These are phyloP conservation scores for Parauchenoglanis punctatus DNA, from an alignment of 2,797 vertebrate genomes.

Conservation along the genomic window DNA sequence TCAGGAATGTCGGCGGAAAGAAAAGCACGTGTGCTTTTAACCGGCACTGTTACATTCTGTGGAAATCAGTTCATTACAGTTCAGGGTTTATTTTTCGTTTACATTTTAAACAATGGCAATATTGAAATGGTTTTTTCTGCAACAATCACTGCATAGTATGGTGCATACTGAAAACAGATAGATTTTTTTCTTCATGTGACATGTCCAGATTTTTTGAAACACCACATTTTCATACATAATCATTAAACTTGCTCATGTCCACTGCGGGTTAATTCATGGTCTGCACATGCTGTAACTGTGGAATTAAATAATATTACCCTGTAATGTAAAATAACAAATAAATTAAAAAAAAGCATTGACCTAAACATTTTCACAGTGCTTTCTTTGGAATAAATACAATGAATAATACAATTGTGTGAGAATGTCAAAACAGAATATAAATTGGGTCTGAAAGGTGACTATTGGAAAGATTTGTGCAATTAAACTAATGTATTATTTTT, in stretches of 20 bases:
- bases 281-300: slow-evolving; percentile 9
- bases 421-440: neutral
- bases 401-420: no score
- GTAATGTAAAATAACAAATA: slow-evolving; percentile 15
- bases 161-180: neutral
- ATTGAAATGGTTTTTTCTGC: neutral
- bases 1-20: slow-evolving; percentile 4
- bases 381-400: neutral
- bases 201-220: neutral
- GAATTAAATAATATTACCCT: neutral
- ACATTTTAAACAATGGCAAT: slow-evolving; percentile 15
- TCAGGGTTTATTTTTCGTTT: slow-evolving; percentile 24
- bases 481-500: neutral
- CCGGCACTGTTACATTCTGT: neutral
- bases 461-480: neutral
- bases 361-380: neutral
- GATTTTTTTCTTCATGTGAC: neutral
- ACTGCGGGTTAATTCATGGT: neutral
- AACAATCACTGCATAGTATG: neutral
- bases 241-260: neutral
- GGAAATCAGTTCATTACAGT: neutral
- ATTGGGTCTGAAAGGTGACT: neutral
- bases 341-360: neutral
- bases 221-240: slow-evolving; percentile 2
- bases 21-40: neutral